phyloP scores from a whole-genome alignment of 1,140 invertebrate genomes.

The Drosophila elegans region DNA sequence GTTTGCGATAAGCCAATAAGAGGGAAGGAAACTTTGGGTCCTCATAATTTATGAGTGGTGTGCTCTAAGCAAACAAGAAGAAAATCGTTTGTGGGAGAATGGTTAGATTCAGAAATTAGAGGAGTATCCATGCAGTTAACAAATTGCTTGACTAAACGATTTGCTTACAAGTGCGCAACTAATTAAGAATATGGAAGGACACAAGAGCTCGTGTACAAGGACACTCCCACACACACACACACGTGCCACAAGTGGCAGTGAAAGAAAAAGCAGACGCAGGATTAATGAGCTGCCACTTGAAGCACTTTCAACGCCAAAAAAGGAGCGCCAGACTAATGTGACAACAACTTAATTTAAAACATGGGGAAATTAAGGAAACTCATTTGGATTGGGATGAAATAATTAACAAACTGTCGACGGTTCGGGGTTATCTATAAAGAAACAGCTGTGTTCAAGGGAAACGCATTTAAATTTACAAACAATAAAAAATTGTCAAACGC shows the following conservation, averaged over 20 bases:
- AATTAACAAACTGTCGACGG: slow-evolving; percentile 68
- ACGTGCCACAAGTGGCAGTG: slow-evolving; percentile 44
- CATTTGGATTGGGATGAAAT: slow-evolving; percentile 37
- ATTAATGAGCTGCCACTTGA: slow-evolving; percentile 72
- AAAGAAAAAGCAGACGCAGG: slow-evolving; percentile 30
- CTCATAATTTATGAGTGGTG: slow-evolving; percentile 27
- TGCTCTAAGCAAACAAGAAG: background rate
- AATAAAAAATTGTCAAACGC: slow-evolving; percentile 73
- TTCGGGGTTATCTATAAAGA: slow-evolving; percentile 32
- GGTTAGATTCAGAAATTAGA: slow-evolving; percentile 12
- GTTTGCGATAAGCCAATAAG: slow-evolving; percentile 42
- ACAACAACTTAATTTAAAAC: slow-evolving; percentile 50
- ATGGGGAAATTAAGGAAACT: slow-evolving; percentile 33
- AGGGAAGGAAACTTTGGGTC: slow-evolving; percentile 14
- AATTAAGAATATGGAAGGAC: slow-evolving; percentile 42
- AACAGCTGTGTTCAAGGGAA: slow-evolving; percentile 37
- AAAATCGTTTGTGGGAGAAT: background rate
- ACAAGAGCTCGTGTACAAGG: slow-evolving; percentile 28
- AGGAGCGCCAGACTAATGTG: slow-evolving; percentile 31
- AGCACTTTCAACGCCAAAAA: slow-evolving; percentile 41
- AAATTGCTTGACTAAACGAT: slow-evolving; percentile 45
- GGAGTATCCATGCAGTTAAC: slow-evolving; percentile 41
- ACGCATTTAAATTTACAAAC: slow-evolving; percentile 75
- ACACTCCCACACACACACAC: slow-evolving; percentile 16
- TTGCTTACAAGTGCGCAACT: slow-evolving; percentile 49